Evolutionary conservation across 2,113 vertebrate genomes (phyloP).

Genomic region (Galemys pyrenaicus): DNA sequence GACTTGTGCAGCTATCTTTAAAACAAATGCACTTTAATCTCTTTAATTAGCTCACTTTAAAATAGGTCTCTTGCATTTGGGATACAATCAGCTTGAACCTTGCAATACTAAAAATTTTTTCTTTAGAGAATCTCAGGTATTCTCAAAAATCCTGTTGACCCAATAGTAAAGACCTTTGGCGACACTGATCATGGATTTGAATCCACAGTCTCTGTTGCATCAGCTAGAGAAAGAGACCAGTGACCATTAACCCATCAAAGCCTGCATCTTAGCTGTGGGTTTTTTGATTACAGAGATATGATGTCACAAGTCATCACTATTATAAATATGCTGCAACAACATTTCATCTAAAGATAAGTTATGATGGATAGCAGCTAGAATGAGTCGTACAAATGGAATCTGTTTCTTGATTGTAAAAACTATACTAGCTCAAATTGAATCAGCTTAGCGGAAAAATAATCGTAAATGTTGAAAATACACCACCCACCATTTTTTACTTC

Average conservation of each 20-base stretch:
- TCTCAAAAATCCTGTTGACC: not conserved
- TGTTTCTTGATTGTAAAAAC: constrained; percentile 19
- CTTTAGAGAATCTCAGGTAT: not conserved
- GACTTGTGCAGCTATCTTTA: not conserved
- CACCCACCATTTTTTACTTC: not conserved
- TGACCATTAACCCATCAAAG: not conserved
- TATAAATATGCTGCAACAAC: not conserved
- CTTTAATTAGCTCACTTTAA: not conserved
- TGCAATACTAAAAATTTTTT: not conserved
- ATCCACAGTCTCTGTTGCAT: not conserved
- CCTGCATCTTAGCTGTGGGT: not conserved
- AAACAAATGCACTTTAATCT: not conserved
- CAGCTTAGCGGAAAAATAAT: not conserved
- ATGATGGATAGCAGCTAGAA: not conserved
- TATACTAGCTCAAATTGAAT: not conserved
- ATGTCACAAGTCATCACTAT: not conserved
- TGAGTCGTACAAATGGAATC: not conserved
- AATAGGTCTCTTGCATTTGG: not conserved
- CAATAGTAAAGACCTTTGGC: not conserved
- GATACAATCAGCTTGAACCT: not conserved
- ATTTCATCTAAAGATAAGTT: not conserved
- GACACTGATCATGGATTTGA: not conserved
- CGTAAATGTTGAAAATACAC: not conserved
- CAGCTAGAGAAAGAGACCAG: not conserved
- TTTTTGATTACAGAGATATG: not conserved